Conservation (phyloP, 1,140 invertebrate genomes). For the Saccostrea echinata region DNA sequence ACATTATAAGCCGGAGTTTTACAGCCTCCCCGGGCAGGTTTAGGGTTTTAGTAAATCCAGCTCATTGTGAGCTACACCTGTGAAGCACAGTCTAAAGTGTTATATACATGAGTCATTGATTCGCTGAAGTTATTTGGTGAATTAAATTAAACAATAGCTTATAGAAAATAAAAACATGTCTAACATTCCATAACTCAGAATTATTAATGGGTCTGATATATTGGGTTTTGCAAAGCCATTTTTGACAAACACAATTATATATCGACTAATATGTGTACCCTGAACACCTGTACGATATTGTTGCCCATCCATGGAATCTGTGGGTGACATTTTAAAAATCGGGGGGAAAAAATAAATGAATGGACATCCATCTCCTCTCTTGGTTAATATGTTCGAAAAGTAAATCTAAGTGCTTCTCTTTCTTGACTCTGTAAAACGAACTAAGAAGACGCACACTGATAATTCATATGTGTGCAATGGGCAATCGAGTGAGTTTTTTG, state of each 20-base stretch:
- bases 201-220: constrained; percentile 19
- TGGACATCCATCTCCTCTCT: no score
- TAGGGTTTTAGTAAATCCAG: constrained; percentile 32
- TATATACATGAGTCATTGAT: neutral
- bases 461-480: neutral
- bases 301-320: neutral
- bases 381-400: no score
- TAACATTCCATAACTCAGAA: constrained; percentile 35
- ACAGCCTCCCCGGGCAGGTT: constrained; percentile 31
- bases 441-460: neutral
- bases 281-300: neutral
- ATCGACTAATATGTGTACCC: neutral
- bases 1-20: constrained; percentile 38
- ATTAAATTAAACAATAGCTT: constrained; percentile 27
- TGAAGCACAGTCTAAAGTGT: neutral
- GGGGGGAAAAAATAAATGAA: no score
- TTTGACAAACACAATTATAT: neutral
- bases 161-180: constrained; percentile 29
- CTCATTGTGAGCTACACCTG: constrained; percentile 35
- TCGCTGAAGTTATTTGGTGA: constrained; percentile 4
- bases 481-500: neutral
- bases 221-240: neutral
- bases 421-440: neutral
- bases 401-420: no score
- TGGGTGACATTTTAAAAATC: neutral